These are phyloP conservation scores for Carpatolechia fugitivella DNA, from an alignment of 2,888 invertebrate genomes.

Conservation along the genomic window DNA sequence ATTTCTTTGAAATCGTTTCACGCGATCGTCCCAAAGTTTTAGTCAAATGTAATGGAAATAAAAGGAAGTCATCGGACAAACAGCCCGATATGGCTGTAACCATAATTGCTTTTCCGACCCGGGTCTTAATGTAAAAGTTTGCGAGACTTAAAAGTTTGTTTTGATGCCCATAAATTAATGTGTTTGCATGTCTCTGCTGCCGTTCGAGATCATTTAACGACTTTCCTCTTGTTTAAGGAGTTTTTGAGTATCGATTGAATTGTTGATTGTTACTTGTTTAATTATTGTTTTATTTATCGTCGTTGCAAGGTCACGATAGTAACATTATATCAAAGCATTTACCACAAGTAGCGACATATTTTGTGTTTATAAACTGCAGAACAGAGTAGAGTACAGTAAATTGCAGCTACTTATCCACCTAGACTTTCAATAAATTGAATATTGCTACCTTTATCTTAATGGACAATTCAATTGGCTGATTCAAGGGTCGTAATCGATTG, in stretches of 20 bases:
- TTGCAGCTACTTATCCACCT: neutral
- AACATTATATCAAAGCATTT: too few species aligned
- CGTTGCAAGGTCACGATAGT: too few species aligned
- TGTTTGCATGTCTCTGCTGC: slow-evolving; percentile 62
- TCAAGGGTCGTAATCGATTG: slow-evolving; percentile 8
- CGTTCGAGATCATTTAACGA: slow-evolving; percentile 47
- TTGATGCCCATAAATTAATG: slow-evolving; percentile 70
- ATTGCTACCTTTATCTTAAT: neutral
- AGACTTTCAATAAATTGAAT: neutral
- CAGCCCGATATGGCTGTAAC: slow-evolving; percentile 50
- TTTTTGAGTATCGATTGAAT: slow-evolving; percentile 27
- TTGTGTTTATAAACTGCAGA: too few species aligned
- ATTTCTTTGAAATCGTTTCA: slow-evolving; percentile 1
- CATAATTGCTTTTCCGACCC: slow-evolving; percentile 58
- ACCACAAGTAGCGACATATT: too few species aligned
- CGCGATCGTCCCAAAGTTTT: neutral
- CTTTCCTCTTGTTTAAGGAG: slow-evolving; percentile 28
- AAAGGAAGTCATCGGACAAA: slow-evolving; percentile 41
- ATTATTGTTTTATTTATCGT: too few species aligned
- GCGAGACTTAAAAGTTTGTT: slow-evolving; percentile 63
- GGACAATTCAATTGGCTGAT: slow-evolving; percentile 1
- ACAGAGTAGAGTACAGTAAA: too few species aligned
- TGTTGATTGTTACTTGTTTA: slow-evolving; percentile 22
- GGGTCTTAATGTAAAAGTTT: slow-evolving; percentile 72
- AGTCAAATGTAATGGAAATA: slow-evolving; percentile 36